These are phyloP conservation scores for Meriones unguiculatus DNA, from an alignment of 2,113 vertebrate genomes.

Conservation along the genomic window DNA sequence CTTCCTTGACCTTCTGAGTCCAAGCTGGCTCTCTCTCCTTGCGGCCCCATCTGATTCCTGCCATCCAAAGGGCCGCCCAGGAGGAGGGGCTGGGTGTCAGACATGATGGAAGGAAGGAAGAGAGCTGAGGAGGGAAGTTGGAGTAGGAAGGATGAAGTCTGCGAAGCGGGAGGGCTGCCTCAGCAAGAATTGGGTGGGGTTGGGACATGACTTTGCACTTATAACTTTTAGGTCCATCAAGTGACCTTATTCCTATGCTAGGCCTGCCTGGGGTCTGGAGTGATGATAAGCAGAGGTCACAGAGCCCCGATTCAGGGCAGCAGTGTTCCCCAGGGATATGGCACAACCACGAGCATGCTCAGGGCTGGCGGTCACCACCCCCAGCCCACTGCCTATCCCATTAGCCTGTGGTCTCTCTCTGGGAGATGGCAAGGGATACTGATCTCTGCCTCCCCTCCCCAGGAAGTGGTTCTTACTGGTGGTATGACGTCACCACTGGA, in stretches of 20 bases:
- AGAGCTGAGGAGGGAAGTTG: not conserved
- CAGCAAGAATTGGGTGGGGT: not conserved
- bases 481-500: not conserved
- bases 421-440: not conserved
- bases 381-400: not conserved
- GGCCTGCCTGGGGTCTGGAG: not conserved
- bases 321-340: not conserved
- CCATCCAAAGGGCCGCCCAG: not conserved
- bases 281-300: not conserved
- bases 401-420: not conserved
- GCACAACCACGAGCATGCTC: rapidly evolving
- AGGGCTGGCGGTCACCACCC: not conserved
- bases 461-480: not conserved
- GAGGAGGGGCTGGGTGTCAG: not conserved
- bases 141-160: not conserved
- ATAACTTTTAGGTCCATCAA: not conserved
- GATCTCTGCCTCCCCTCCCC: not conserved
- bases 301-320: not conserved
- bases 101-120: not conserved
- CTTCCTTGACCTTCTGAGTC: not conserved
- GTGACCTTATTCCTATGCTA: not conserved
- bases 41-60: not conserved
- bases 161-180: not conserved
- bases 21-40: not conserved
- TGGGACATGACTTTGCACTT: not conserved